Evolutionary conservation across 2,888 invertebrate species (phyloP), one percentile per base, ranked within the genome.

Genomic region (Idaea straminata): DNA sequence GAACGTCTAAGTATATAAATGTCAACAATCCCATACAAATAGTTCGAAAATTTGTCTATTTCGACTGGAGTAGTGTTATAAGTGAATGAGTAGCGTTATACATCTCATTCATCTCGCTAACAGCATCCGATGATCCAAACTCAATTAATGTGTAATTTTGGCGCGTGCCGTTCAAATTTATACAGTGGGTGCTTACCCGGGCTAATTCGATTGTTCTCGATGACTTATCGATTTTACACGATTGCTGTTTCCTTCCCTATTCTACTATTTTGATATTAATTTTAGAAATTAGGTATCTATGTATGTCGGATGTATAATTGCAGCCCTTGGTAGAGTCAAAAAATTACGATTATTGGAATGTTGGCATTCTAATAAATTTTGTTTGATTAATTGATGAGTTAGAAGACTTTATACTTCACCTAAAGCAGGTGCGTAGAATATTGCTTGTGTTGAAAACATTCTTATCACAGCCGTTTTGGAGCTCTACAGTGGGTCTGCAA

Each of bases 101-200:
- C 67, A 64, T 62, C 66, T 67, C 66, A 69, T 73, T 76, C 76
- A 78, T 80, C 76, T 75, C 74, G 72, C 76, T 77, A 81, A 78
- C 79, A 77, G 78, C 78, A 77, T 79, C 83, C 79, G 80, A 83
- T 83, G 80, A 85, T 79, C 73, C 77, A 76, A 83, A 82, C 75
- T 66, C 75, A 83, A 87, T 88, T 86, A 87, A 71, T 67, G 72
- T 72, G 78, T 80, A 87, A 88, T 85, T 85, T 80, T 68, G 85
- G 78, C 85, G 82, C 87, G 87, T 85, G 85, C 78, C 83, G 80
- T 63, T 68, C 69, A 70, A 73, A 68, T 70, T 68, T 71, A 70
- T 66, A 65, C 67, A 66, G 69, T 69, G 66, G 67, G 63, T 63
- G 69, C 70, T 66, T 65, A 64, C 69, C 68, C 64, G 35, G 58